Conservation (phyloP, 2,113 vertebrate genomes). For the Fulica atra region DNA sequence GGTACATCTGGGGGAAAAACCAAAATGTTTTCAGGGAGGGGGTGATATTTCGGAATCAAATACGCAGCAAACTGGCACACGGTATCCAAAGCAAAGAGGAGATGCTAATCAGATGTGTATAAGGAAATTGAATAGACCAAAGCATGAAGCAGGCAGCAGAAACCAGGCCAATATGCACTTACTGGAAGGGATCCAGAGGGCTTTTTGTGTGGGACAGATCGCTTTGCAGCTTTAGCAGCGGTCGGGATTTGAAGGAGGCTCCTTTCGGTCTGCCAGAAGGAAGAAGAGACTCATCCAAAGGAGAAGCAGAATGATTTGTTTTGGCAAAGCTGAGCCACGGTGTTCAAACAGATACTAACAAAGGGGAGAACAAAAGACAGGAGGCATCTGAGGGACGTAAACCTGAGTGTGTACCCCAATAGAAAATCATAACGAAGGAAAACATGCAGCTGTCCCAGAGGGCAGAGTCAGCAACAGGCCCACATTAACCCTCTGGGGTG, state of each 20-base stretch:
- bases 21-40: no score
- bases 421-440: neutral
- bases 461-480: neutral
- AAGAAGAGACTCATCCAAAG: neutral
- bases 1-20: neutral
- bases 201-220: neutral
- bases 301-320: neutral
- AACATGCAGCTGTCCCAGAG: neutral
- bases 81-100: neutral
- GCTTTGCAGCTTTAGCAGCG: neutral
- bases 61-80: neutral
- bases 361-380: neutral
- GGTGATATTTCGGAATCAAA: neutral
- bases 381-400: neutral
- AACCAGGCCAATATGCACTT: neutral
- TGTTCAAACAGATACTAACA: neutral
- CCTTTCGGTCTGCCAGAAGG: conserved; percentile 2
- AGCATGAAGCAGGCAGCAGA: neutral
- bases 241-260: neutral
- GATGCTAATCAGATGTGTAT: neutral
- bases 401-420: neutral
- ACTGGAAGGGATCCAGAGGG: neutral
- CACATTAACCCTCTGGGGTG: neutral
- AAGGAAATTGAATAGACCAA: neutral
- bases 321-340: neutral